Base-by-base conservation (phyloP, 2,888 invertebrate species). In the Heterodera filipjevi region DNA sequence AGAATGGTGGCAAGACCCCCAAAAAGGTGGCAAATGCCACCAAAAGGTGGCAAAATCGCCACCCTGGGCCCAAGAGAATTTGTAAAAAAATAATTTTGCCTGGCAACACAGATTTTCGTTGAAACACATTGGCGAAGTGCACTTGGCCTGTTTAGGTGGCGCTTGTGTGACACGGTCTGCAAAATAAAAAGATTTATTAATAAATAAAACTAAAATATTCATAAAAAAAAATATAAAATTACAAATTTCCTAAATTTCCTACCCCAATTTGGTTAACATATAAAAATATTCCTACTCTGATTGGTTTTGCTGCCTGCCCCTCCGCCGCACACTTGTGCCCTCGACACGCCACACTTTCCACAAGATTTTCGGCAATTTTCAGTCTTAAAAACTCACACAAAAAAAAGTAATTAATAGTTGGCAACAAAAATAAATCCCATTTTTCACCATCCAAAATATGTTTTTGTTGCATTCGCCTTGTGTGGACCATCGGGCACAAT, bases 71-170 rank as follows among this genome's bases (percentile, higher is more conserved):
- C n/a, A n/a, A 39, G 6, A 39, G 6, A 1, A 10, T 39, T 39
- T 39, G 6, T 39, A 39, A 39, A 39, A 30, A 73, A 73, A 39
- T 39, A 16, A 46, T 73, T 73, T 49, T 73, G 59, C 75, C 68
- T 75, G 75, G 78, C 87, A 87, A 76, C 87, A 87, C 53, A 86
- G 84, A 76, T 87, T 86, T 77, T 87, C 87, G 77, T 87, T 87
- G 82, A 76, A 87, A 79, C 87, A 87, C 1, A 87, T 87, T 64
- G 85, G 83, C 12, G 79, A 80, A 39, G 49, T 73, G 74, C 64
- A 76, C 19, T 73, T 77, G 33, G 74, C 74, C 19, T 78, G 78
- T 12, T 32, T 32, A 33, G 64, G 77, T 35, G 78, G 77, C n/a
- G 77, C n/a, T 35, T 46, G 12, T 8, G 64, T 78, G 32, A 46